phyloP scores from a whole-genome alignment of 2,888 invertebrate genomes.

The Drosophila setosimentum region DNA sequence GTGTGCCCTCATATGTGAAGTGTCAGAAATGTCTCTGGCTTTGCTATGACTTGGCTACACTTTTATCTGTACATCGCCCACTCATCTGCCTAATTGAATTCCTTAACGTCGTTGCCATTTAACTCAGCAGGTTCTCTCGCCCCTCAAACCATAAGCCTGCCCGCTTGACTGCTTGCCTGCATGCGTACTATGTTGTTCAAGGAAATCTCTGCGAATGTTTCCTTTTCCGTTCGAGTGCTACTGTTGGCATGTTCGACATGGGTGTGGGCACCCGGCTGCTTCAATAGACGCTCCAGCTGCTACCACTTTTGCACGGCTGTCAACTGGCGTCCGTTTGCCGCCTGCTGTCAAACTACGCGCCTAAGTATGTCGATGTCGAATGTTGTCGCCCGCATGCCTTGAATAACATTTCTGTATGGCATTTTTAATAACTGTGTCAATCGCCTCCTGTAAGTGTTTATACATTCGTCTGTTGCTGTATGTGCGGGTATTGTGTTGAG shows the following conservation, averaged over 20 bases:
- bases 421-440: slow-evolving; percentile 76
- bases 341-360: slow-evolving; percentile 62
- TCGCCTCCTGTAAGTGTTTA: slow-evolving; percentile 7
- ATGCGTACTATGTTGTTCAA: slow-evolving; percentile 48
- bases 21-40: slow-evolving; percentile 73
- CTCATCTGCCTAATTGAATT: slow-evolving; percentile 80
- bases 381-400: slow-evolving; percentile 51
- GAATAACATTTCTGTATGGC: slow-evolving; percentile 59
- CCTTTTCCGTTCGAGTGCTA: slow-evolving; percentile 71
- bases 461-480: neutral
- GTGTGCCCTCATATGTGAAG: slow-evolving; percentile 69
- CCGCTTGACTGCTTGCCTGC: neutral
- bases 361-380: slow-evolving; percentile 73
- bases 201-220: slow-evolving; percentile 74
- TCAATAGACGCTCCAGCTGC: slow-evolving; percentile 28
- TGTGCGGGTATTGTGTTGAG: neutral
- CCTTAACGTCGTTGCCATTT: slow-evolving; percentile 58
- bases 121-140: neutral
- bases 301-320: slow-evolving; percentile 71
- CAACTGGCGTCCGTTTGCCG: slow-evolving; percentile 44
- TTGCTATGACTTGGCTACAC: slow-evolving; percentile 72
- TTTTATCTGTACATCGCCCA: slow-evolving; percentile 66
- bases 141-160: neutral
- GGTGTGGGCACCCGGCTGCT: slow-evolving; percentile 34
- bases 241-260: slow-evolving; percentile 66